Evolutionary conservation across 2,888 invertebrate species (phyloP).

Genomic region (Euzophera pinguis): DNA sequence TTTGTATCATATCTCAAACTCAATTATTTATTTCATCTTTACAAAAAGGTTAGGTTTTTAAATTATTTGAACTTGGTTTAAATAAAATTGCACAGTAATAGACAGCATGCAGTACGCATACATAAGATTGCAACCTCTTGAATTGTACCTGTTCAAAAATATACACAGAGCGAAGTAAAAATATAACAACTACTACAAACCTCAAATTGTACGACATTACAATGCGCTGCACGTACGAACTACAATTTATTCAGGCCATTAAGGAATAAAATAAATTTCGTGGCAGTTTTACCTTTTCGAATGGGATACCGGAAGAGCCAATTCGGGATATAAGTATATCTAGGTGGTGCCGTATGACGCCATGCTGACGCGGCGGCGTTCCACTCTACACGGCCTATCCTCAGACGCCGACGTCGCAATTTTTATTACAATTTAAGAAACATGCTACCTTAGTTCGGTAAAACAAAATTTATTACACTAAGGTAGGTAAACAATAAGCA

Average conservation of each 20-base stretch:
- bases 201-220: constrained; percentile 38
- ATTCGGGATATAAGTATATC: constrained; percentile 47
- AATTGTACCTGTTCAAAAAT: not conserved
- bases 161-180: not conserved
- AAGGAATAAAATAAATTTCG: constrained; percentile 59
- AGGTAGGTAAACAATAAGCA: too few species aligned
- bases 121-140: not conserved
- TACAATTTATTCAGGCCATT: constrained; percentile 66
- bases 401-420: constrained; percentile 35
- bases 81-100: too few species aligned
- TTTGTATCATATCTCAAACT: too few species aligned
- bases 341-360: constrained; percentile 51
- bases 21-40: too few species aligned
- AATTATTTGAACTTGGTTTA: too few species aligned
- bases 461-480: not conserved
- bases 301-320: constrained; percentile 51
- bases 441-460: not conserved
- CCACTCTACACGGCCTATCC: constrained; percentile 34
- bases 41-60: too few species aligned
- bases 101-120: too few species aligned
- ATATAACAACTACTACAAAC: constrained; percentile 33
- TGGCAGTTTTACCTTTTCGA: constrained; percentile 59
- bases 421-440: constrained; percentile 28
- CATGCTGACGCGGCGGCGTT: constrained; percentile 53
- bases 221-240: constrained; percentile 57